A percentile compares a stretch with the other conserved stretches of the same genome.
Conservation (phyloP, 2,888 invertebrate genomes). For the Pseudococcus jackbeardsleyi region DNA sequence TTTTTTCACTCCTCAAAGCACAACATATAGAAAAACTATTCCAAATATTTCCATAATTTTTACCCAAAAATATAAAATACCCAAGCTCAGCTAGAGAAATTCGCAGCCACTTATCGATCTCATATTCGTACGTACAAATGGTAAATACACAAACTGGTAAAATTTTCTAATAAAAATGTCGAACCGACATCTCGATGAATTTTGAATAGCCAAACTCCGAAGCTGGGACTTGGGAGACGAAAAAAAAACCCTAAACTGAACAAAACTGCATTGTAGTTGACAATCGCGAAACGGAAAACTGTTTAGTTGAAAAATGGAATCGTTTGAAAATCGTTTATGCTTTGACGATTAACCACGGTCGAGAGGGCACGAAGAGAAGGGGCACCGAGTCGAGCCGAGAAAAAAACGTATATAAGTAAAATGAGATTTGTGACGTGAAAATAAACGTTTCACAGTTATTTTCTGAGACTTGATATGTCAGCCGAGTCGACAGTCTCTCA, state of each 20-base stretch:
- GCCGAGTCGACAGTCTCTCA: slow-evolving; percentile 51
- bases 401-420: slow-evolving; percentile 50
- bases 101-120: slow-evolving; percentile 36
- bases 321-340: slow-evolving; percentile 52
- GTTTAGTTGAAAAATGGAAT: slow-evolving; percentile 50
- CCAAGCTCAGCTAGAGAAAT: not conserved
- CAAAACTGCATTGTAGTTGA: slow-evolving; percentile 45
- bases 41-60: not conserved
- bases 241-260: not conserved
- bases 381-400: not conserved
- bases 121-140: not conserved
- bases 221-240: not conserved
- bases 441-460: slow-evolving; percentile 45
- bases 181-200: slow-evolving; percentile 18
- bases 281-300: slow-evolving; percentile 34
- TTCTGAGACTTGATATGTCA: slow-evolving; percentile 47
- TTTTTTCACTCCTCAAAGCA: not conserved
- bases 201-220: slow-evolving; percentile 16
- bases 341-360: slow-evolving; percentile 37
- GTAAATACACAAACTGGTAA: not conserved
- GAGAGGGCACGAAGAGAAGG: not conserved
- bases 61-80: not conserved
- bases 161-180: slow-evolving; percentile 52
- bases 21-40: not conserved
- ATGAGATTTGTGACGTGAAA: slow-evolving; percentile 52